Evolutionary conservation across 2,888 invertebrate species (phyloP).

Genomic region (Erebia epiphron): DNA sequence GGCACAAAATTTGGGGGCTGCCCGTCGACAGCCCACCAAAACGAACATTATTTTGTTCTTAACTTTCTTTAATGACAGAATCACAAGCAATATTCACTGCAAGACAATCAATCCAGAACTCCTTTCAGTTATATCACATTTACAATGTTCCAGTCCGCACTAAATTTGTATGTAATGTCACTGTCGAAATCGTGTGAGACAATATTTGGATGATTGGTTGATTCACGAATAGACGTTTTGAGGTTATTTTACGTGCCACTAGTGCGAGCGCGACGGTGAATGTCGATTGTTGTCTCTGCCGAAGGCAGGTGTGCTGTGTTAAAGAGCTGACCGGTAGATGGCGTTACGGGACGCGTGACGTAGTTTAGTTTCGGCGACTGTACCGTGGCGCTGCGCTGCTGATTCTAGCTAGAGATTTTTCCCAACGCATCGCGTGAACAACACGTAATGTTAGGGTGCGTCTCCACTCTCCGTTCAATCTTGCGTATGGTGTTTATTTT

Average conservation of each 20-base stretch:
- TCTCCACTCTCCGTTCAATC: slow-evolving; percentile 61
- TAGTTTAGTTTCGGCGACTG: slow-evolving; percentile 76
- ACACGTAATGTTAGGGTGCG: slow-evolving; percentile 61
- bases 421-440: slow-evolving; percentile 74
- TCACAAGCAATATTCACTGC: slow-evolving; percentile 66
- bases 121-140: slow-evolving; percentile 53
- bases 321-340: slow-evolving; percentile 64
- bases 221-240: slow-evolving; percentile 68
- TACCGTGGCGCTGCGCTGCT: slow-evolving; percentile 76
- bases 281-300: slow-evolving; percentile 45
- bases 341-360: slow-evolving; percentile 67
- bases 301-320: slow-evolving; percentile 64
- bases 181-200: slow-evolving; percentile 56
- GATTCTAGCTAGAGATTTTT: slow-evolving; percentile 80
- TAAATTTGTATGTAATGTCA: slow-evolving; percentile 62
- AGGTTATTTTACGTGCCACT: slow-evolving; percentile 81
- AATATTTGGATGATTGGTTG: slow-evolving; percentile 69
- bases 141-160: slow-evolving; percentile 27
- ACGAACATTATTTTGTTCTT: slow-evolving; percentile 68
- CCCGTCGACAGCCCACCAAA: slow-evolving; percentile 80
- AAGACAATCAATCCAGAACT: slow-evolving; percentile 47
- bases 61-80: slow-evolving; percentile 75
- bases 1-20: slow-evolving; percentile 80
- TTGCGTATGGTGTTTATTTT: slow-evolving; percentile 22
- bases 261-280: slow-evolving; percentile 78